These are phyloP conservation scores for Ornithorhynchus anatinus DNA, from an alignment of 2,113 vertebrate species.

Conservation along the genomic window DNA sequence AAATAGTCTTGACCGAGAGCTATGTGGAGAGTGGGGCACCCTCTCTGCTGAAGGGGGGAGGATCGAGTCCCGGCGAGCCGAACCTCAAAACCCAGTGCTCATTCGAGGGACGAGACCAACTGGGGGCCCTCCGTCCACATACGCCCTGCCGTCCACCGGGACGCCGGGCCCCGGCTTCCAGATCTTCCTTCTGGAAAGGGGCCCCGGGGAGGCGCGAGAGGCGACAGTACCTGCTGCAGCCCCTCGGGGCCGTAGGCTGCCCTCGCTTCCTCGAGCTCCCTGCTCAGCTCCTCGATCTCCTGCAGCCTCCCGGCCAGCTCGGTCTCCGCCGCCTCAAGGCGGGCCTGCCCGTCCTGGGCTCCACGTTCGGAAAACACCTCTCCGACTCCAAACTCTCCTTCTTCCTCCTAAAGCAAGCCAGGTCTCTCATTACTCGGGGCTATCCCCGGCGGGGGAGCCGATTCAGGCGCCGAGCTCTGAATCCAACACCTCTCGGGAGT, in stretches of 20 bases:
- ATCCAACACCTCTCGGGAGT: conserved; percentile 32
- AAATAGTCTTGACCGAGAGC: too few relatives aligned
- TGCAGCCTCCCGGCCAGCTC: conserved; percentile 81
- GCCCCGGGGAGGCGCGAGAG: conserved; percentile 57
- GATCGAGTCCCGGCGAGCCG: too few relatives aligned
- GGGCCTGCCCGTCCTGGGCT: conserved; percentile 57
- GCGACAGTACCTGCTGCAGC: conserved; percentile 86
- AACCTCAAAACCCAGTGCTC: too few relatives aligned
- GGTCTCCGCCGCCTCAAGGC: conserved; percentile 80
- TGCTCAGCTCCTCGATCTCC: conserved; percentile 85
- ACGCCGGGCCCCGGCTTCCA: too few relatives aligned
- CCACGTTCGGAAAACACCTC: conserved; percentile 72
- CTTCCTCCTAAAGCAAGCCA: conserved; percentile 83
- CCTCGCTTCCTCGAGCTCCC: conserved; percentile 87
- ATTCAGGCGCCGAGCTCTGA: conserved; percentile 45
- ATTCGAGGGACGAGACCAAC: too few relatives aligned
- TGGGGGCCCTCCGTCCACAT: too few relatives aligned
- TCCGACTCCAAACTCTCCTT: conserved; percentile 81
- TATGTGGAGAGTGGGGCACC: too few relatives aligned
- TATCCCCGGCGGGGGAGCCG: conserved; percentile 40
- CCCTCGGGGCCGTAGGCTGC: conserved; percentile 85
- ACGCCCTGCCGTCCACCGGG: too few relatives aligned
- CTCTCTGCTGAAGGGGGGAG: too few relatives aligned
- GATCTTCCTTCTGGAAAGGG: too few relatives aligned
- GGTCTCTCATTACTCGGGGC: conserved; percentile 50